Base-by-base conservation (phyloP, 1,140 invertebrate genomes). In the Apis florea region DNA sequence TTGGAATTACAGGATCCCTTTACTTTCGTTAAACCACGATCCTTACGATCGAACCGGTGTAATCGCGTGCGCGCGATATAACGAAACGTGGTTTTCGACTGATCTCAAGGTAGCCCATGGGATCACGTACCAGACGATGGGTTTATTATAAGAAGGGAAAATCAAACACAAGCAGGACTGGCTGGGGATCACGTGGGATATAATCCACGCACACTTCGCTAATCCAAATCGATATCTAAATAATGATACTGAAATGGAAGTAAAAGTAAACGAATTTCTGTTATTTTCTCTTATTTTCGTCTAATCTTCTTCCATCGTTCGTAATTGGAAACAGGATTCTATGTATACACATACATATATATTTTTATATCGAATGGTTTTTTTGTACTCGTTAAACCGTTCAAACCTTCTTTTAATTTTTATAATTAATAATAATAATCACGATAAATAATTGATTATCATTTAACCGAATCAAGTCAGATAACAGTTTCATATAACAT, bases 111-210 rank as follows among this genome's bases (percentile, higher is more conserved):
- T 78, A 86, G 81, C 59, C 73, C 66, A 67, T 72, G 67, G 81
- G 78, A 86, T 86, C 85, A 86, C 85, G 85, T 71, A 85, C 84
- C 75, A 86, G 82, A 79, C 84, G 82, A 77, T 83, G 61, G 75
- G 67, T 86, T 86, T 76, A 56, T 75, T 85, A 75, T 53, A 71
- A 83, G 81, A 63, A 64, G 56, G 24, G 56, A 40, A 63, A 63
- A 83, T 70, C 61, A 79, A 85, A 83, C 61, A 72, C 56, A 53
- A 72, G 61, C 13, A 31, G 19, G n/a, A 51, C 11, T 63, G 53
- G 31, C 11, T 1, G 19, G 51, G 51, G 71, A 58, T 67, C 54
- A 31, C 19, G 15, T 24, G 31, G 31, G n/a, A 58, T 59, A 68
- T 56, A 67, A 56, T 67, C 53, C 40, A 10, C 11, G 19, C 51